Conservation (phyloP, 1,140 invertebrate genomes). For the silkworm (Bombyx mori) region DNA sequence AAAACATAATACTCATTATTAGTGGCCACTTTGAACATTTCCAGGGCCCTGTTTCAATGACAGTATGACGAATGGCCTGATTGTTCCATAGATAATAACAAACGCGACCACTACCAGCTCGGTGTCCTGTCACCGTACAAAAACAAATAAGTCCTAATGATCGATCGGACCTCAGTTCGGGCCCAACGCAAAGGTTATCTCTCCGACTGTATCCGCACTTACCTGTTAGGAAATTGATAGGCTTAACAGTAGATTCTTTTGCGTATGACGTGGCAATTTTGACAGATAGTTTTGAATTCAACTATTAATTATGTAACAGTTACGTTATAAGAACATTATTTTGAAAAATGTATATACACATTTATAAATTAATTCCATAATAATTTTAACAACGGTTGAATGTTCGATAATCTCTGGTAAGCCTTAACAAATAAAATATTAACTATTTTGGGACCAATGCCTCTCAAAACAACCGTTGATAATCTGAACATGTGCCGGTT, state of each 20-base stretch:
- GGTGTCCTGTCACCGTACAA: conserved; percentile 62
- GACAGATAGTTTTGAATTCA: background rate
- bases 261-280: conserved; percentile 4
- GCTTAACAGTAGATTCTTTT: conserved; percentile 6
- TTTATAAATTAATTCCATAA: too few relatives aligned
- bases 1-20: too few relatives aligned
- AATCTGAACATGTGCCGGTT: background rate
- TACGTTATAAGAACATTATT: too few relatives aligned
- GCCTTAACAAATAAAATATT: background rate
- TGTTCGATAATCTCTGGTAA: background rate
- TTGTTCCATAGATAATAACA: conserved; percentile 52
- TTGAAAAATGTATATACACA: too few relatives aligned
- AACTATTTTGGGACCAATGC: background rate
- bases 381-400: background rate
- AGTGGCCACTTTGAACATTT: conserved; percentile 63
- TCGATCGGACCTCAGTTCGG: conserved; percentile 56
- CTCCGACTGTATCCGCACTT: conserved; percentile 18
- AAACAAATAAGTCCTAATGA: conserved; percentile 69
- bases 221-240: conserved; percentile 39
- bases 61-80: conserved; percentile 67
- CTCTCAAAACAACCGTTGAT: background rate
- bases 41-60: conserved; percentile 53
- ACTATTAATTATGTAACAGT: too few relatives aligned
- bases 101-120: conserved; percentile 45
- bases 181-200: conserved; percentile 50